These are phyloP conservation scores for Papilio polyxenes DNA, from an alignment of 1,140 invertebrate genomes.

Conservation along the genomic window DNA sequence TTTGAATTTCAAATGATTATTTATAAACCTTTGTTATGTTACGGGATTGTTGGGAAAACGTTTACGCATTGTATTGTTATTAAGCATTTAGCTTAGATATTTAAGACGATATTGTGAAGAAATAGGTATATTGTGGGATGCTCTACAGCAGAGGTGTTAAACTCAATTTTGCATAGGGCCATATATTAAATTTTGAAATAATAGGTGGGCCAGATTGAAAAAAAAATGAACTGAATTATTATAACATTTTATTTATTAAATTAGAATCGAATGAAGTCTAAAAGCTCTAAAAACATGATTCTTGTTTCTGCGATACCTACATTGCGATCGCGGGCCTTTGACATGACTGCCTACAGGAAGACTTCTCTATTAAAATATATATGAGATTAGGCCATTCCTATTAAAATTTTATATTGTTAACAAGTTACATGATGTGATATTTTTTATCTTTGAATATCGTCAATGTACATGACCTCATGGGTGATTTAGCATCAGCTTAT, in stretches of 20 bases:
- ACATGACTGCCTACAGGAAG: background rate
- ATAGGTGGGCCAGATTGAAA: no score
- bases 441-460: background rate
- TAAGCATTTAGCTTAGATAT: background rate
- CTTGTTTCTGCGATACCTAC: no score
- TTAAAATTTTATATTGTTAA: no score
- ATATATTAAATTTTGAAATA: no score
- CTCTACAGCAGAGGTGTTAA: background rate
- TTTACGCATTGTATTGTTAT: background rate
- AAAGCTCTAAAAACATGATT: no score
- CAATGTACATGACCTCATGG: background rate
- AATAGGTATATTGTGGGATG: background rate
- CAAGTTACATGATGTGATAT: no score
- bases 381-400: background rate
- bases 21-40: background rate
- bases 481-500: background rate
- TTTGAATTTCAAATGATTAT: background rate
- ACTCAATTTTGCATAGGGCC: no score
- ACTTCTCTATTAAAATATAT: no score
- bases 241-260: no score
- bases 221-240: no score
- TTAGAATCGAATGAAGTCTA: no score
- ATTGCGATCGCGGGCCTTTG: no score
- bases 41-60: background rate
- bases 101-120: background rate